These are phyloP conservation scores for Australoheros scitulus DNA, from an alignment of 2,113 vertebrate species.

Conservation along the genomic window DNA sequence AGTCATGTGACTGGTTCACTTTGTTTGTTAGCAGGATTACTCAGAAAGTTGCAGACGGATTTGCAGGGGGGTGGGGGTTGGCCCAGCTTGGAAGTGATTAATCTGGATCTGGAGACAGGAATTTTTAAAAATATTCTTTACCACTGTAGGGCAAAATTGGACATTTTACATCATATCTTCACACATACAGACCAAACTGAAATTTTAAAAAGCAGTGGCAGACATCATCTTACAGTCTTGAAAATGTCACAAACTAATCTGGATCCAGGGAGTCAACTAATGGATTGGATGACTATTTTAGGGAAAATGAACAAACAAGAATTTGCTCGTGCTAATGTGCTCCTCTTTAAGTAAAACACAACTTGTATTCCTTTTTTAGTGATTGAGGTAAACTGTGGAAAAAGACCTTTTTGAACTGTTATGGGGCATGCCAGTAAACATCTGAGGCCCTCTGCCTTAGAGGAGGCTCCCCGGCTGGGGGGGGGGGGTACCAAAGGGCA, in stretches of 20 bases:
- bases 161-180: neutral
- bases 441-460: too few relatives aligned
- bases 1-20: conserved; percentile 1
- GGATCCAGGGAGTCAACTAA: neutral
- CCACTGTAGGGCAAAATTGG: neutral
- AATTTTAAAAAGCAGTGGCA: neutral
- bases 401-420: too few relatives aligned
- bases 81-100: neutral
- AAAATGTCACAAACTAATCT: too few relatives aligned
- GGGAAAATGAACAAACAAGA: neutral
- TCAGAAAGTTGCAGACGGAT: neutral
- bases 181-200: neutral
- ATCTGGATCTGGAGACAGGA: neutral
- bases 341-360: neutral
- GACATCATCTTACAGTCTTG: neutral
- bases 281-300: neutral
- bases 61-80: neutral
- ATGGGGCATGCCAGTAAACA: too few relatives aligned
- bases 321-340: neutral
- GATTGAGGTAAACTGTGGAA: too few relatives aligned
- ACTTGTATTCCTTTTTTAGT: neutral
- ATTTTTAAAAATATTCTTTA: neutral
- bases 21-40: neutral
- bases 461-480: too few relatives aligned
- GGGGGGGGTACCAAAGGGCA: neutral